Base-by-base conservation (phyloP, 1,140 invertebrate genomes). In the Orius laevigatus region DNA sequence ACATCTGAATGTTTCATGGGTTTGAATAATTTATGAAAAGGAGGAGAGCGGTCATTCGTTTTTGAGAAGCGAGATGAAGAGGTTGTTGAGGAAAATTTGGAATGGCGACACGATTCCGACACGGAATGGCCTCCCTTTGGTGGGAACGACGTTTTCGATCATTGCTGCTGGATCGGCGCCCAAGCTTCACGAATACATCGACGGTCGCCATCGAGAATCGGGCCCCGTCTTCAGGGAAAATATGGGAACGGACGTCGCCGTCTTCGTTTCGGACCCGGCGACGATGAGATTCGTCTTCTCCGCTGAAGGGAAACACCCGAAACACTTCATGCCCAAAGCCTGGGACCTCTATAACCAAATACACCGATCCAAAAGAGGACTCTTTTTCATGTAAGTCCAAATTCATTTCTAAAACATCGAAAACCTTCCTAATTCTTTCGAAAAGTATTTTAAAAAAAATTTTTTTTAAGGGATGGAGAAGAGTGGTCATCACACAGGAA, bases 311-410 rank as follows among this genome's bases (percentile, higher is more conserved):
- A 74, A 76, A 57, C 78, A 78, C 59, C 86, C 86, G 0, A 64
- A 64, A 41, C 84, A 89, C 63, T 73, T 85, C 56, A 60, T 89
- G 52, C 86, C 86, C 2, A 81, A 88, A 58, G 70, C 84, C 2
- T 91, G 86, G 85, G 61, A 71, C 1, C 60, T 83, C 10, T 90
- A 89, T 57, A 88, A 88, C 58, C 62, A 83, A 56, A 61, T 74
- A 2, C 71, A 79, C 53, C 69, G 73, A 25, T 76, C 73, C 41
- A 68, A 76, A 54, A 71, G 87, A 55, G 87, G 87, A 12, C 65
- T 92, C 8, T 79, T 90, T 58, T 92, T 91, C 62, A 90, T 90
- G 86, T 81, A 70, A 67, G 70, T 69, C 48, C 40, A 43, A 36
- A 56, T 46, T 43, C 39, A 49, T 56, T 25, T n/a, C n/a, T n/a